Evolutionary conservation across 2,888 invertebrate species (phyloP), one percentile per base, ranked within the genome.

Genomic region (Panopea generosa): DNA sequence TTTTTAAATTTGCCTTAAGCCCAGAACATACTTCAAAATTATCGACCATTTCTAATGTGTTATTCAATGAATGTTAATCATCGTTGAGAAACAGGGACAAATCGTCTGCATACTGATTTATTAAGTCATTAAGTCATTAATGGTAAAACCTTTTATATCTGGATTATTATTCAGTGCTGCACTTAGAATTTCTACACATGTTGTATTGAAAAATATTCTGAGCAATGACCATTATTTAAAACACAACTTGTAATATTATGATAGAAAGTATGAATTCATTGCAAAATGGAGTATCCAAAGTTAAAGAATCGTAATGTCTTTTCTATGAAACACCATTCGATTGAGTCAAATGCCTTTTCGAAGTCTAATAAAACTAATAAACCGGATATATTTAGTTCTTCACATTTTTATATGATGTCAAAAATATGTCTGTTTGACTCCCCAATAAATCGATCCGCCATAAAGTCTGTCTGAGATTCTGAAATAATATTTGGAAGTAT

Each of bases 41-140:
- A 33, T 33, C 33, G 4, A 33, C 33, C 33, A 33, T 33, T 33
- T 33, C 33, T 33, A 33, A 11, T 7, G 33, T 33, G 18, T 53
- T 26, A 14, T 27, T 50, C 14, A 76, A 53, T n/a, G 76, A 70
- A 49, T 57, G 26, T 52, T 57, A 45, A 14, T 62, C n/a, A 11
- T 70, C 65, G 29, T 70, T 61, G n/a, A 33, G 11, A 11, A 33
- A 33, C 18, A 76, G 6, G n/a, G 53, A 55, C 14, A 66, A 70
- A 22, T 70, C 76, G 61, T 66, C 63, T 2, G 68, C 69, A 61
- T 61, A 76, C 52, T 70, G 70, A 20, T 20, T 49, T 14, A 70
- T 20, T 7, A 47, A 14, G 29, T 49, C 27, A 29, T 76, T 26
- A 14, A 49, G 16, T 52, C 33, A 27, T 67, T 47, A n/a, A 75